phyloP scores from a whole-genome alignment of 2,888 invertebrate genomes.

The Synergus laeviventris region DNA sequence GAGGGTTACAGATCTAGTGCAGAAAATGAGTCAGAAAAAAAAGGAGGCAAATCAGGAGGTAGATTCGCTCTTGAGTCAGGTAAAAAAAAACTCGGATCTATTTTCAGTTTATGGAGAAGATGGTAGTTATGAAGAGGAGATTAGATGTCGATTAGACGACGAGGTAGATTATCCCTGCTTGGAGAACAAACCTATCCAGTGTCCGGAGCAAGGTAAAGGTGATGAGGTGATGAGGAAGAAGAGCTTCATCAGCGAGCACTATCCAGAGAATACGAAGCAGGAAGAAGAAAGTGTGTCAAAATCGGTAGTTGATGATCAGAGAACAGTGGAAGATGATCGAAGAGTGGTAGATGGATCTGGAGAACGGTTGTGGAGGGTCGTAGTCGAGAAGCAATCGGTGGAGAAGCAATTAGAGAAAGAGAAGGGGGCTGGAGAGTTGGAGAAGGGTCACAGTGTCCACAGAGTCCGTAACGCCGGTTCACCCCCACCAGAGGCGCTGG shows the following conservation, averaged over 20 bases:
- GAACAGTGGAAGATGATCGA: constrained; percentile 30
- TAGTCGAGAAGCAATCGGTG: constrained; percentile 59
- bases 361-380: constrained; percentile 61
- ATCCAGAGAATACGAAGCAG: constrained; percentile 56
- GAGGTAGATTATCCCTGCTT: constrained; percentile 72
- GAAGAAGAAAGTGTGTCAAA: constrained; percentile 42
- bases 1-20: constrained; percentile 38
- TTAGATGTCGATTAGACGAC: constrained; percentile 61
- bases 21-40: constrained; percentile 55
- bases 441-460: constrained; percentile 56
- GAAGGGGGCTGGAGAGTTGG: constrained; percentile 53
- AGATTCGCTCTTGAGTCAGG: constrained; percentile 62
- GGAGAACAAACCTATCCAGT: constrained; percentile 71
- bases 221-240: constrained; percentile 42
- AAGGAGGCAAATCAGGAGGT: constrained; percentile 54
- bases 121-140: constrained; percentile 56
- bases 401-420: constrained; percentile 42
- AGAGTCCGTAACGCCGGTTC: constrained; percentile 58
- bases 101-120: constrained; percentile 71
- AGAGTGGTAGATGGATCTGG: constrained; percentile 34
- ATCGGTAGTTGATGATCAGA: constrained; percentile 16
- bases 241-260: constrained; percentile 62
- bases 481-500: constrained; percentile 59
- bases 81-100: constrained; percentile 76
- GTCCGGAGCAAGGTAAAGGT: constrained; percentile 49